These are phyloP conservation scores for Ctenodactylus gundi DNA, from an alignment of 2,113 vertebrate genomes.

Conservation along the genomic window DNA sequence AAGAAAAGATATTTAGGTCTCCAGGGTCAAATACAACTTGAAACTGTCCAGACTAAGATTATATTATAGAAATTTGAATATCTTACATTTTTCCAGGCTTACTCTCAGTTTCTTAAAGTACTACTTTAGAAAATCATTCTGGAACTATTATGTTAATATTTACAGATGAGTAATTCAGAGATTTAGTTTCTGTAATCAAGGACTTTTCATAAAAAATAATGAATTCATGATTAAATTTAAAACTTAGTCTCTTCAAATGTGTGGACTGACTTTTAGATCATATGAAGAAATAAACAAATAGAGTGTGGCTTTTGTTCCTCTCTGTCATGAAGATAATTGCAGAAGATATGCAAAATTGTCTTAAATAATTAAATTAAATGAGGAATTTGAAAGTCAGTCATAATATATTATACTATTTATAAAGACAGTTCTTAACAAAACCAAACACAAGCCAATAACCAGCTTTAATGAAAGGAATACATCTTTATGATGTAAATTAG, in stretches of 20 bases:
- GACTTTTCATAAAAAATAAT: conserved; percentile 6
- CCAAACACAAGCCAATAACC: background rate
- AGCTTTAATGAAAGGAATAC: background rate
- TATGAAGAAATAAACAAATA: background rate
- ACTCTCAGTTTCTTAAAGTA: background rate
- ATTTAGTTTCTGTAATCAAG: background rate
- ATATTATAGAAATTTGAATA: background rate
- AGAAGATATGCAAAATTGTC: background rate
- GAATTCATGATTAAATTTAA: background rate
- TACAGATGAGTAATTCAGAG: background rate
- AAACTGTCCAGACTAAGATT: background rate
- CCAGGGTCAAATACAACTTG: background rate
- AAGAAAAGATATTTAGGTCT: background rate
- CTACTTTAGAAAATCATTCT: background rate
- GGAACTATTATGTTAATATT: background rate
- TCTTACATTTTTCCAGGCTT: background rate
- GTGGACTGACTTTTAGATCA: background rate
- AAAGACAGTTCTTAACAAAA: conserved; percentile 1
- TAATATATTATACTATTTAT: background rate
- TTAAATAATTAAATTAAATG: conserved; percentile 37
- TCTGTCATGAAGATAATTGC: background rate
- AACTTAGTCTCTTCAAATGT: background rate
- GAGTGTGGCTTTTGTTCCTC: background rate
- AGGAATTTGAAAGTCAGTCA: conserved; percentile 1
- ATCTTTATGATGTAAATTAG: background rate